Evolutionary conservation across 2,797 vertebrate genomes (phyloP), one percentile per base, ranked within the genome.

Genomic region (Staurois parvus): DNA sequence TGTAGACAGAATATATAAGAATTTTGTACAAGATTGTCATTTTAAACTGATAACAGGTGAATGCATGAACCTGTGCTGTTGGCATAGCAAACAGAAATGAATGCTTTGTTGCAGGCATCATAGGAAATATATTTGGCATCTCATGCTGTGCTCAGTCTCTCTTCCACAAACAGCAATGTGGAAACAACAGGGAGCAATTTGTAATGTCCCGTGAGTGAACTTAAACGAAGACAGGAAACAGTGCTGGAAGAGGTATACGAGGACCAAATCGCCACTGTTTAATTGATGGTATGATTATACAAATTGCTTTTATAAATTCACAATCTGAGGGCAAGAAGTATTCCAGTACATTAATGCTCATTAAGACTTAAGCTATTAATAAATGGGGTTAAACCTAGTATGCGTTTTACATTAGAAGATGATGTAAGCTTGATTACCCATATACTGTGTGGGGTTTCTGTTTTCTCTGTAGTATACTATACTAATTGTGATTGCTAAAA

Each of bases 141-240:
- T 48, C 83, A 85, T 73, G 76, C 83, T 79, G 79, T 76, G 78
- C 77, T 81, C 64, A 76, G 72, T 70, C 62, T 76, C 70, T 81
- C 45, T 37, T 81, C n/a, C 24, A 30, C 79, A 85, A 75, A 85
- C 64, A 75, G 78, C 72, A 70, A 32, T 81, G 48, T 75, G 72
- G 30, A 75, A 75, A 45, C 84, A 81, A 81, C 84, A 85, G 84
- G 84, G 84, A 85, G 72, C 84, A 85, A 85, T 85, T 80, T 85
- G 62, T 72, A 62, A 69, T 45, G 78, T 81, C 84, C 84, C 84
- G 69, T 42, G 84, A 85, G 79, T 81, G 84, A 81, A 42, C 64
- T 81, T 81, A 81, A 78, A 81, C 32, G 15, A 29, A 85, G 84
- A 76, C 42, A 70, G 62, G 62, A 81, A 67, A 85, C 76, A 74